Evolutionary conservation across 1,140 invertebrate species (phyloP).

Genomic region (Muscidifurax raptorellus): DNA sequence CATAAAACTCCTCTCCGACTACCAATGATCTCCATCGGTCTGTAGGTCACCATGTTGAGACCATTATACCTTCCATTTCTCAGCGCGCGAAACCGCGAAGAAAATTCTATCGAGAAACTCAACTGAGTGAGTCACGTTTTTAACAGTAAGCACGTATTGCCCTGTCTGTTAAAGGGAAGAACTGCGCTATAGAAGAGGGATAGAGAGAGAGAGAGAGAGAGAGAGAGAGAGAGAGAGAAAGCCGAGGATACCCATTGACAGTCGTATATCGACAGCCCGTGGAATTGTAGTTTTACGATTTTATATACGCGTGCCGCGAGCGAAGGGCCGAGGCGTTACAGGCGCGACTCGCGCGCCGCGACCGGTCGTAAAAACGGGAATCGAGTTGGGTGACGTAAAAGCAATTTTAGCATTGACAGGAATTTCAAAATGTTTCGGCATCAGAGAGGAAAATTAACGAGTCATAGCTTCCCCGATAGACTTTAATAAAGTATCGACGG

Average conservation of each 20-base stretch:
- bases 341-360: background rate
- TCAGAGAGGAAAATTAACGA: background rate
- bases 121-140: constrained; percentile 1
- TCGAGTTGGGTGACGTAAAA: background rate
- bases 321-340: background rate
- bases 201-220: background rate
- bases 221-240: background rate
- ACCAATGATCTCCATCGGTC: too few relatives aligned
- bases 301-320: background rate
- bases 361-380: background rate
- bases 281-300: constrained; percentile 22
- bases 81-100: too few relatives aligned
- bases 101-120: too few relatives aligned
- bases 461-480: background rate
- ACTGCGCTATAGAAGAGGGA: background rate
- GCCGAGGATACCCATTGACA: background rate
- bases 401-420: background rate
- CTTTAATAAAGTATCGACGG: background rate
- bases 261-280: background rate
- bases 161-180: background rate
- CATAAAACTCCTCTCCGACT: too few relatives aligned
- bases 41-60: too few relatives aligned
- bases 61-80: too few relatives aligned
- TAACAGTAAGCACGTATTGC: constrained; percentile 18
- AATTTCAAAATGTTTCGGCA: background rate